These are phyloP conservation scores for Oreochromis mossambicus DNA, from an alignment of 2,797 vertebrate species.

Conservation along the genomic window DNA sequence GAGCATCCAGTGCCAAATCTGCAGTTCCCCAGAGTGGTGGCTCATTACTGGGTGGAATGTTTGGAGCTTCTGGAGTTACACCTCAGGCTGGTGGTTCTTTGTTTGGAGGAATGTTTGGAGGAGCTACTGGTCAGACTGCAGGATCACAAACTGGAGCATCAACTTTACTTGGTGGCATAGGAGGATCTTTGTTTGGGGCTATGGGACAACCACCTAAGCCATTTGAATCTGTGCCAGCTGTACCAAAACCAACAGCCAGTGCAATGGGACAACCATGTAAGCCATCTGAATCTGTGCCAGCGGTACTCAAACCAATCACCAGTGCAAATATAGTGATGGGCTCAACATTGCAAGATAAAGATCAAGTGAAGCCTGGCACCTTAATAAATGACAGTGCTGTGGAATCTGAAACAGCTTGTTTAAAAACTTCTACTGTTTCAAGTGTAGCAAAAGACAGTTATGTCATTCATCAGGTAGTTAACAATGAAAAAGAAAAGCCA, in stretches of 20 bases:
- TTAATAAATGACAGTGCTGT: neutral
- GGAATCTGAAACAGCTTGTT: neutral
- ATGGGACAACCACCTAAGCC: constrained; percentile 77
- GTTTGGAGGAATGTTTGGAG: constrained; percentile 70
- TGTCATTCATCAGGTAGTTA: neutral
- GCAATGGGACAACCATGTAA: constrained; percentile 76
- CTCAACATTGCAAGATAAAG: neutral
- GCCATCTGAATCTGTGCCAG: constrained; percentile 36
- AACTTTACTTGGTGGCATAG: constrained; percentile 54
- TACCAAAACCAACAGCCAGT: constrained; percentile 16
- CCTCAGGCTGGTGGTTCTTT: constrained; percentile 65
- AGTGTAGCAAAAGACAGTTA: constrained; percentile 13
- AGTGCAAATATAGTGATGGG: neutral
- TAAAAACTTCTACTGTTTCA: neutral
- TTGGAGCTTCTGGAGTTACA: constrained; percentile 57
- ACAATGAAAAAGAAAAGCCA: constrained; percentile 22
- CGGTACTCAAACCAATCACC: constrained; percentile 20
- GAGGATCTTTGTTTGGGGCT: constrained; percentile 66
- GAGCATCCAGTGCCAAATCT: constrained; percentile 41
- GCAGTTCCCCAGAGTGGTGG: constrained; percentile 43
- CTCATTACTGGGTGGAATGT: constrained; percentile 66
- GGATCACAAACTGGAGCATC: constrained; percentile 55
- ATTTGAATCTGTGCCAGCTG: constrained; percentile 36
- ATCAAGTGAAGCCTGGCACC: constrained; percentile 13
- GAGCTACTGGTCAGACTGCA: constrained; percentile 36